Base-by-base conservation (phyloP, 2,113 vertebrate genomes). In the Vulpes ferrilata region DNA sequence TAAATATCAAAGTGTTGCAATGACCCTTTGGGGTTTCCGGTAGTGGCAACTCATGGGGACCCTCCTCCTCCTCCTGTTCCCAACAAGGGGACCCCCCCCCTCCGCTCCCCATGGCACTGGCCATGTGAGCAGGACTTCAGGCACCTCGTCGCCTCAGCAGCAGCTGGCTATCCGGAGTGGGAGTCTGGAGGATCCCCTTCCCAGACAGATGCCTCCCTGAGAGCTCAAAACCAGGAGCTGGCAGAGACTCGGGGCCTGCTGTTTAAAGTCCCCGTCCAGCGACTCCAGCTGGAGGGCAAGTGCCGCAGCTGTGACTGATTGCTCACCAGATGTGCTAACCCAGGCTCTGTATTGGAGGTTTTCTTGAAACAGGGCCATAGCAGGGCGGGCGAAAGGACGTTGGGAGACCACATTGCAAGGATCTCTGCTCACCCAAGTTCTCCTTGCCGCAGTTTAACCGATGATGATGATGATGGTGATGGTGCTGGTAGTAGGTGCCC, bases 41-140 rank as follows among this genome's bases (percentile, higher is more conserved):
- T 8, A 59, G 10, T 84, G 60, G 32, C 7, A 16, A 1, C 86
- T 51, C 35, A n/a, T 38, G 59, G 88, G 74, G 8, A 19, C 9
- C 5, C 16, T 12, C 19, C 64, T 87, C 38, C 9, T 91, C 51
- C 86, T 83, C 59, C 88, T 32, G 51, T 43, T 43, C 43, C 43
- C 43, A 43, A 65, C 25, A 35, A 27, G 53, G 73, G 3, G 23
- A 3, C 20, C 9, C 17, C 5, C 13, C 25, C 23, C 60, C 62
- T 64, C 23, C 1, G 11, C 43, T 43, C 9, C 62, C 60, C 38
- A 53, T 0, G 4, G 62, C 0, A 0, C 71, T 35, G 32, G n/a
- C 60, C 43, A 62, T 19, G 23, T 27, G 64, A 88, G 64, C 59
- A 87, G 65, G 19, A 27, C 35, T 43, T 48, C 3, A 13, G 2